Conservation (phyloP, 2,888 invertebrate genomes). For the Philereme vetulata region DNA sequence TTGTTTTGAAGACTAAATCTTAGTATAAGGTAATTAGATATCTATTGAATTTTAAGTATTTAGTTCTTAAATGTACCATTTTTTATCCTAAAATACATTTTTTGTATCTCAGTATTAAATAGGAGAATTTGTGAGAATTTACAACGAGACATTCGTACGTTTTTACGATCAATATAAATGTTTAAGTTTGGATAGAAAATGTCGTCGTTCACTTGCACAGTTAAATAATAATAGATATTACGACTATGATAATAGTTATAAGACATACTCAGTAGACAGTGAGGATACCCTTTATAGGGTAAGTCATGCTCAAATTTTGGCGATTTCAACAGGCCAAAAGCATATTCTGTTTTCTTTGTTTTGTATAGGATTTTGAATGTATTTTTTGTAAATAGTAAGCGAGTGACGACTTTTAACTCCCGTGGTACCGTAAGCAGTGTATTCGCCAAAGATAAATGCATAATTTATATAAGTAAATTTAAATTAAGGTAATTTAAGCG, state of each 20-base stretch:
- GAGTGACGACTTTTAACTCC: conserved; percentile 51
- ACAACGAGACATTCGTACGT: conserved; percentile 75
- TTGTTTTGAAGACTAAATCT: conserved; percentile 48
- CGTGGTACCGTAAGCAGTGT: conserved; percentile 77
- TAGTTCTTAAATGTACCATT: conserved; percentile 69
- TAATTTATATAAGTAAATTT: conserved; percentile 71
- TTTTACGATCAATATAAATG: conserved; percentile 46
- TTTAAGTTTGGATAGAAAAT: conserved; percentile 47
- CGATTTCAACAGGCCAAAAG: no score
- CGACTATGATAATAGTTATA: no score
- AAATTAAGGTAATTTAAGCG: conserved; percentile 51
- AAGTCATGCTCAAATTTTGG: no score
- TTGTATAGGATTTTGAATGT: no score
- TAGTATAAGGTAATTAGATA: conserved; percentile 52
- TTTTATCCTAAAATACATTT: conserved; percentile 53
- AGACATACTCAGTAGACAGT: no score
- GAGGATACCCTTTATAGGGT: no score
- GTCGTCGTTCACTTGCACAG: conserved; percentile 18
- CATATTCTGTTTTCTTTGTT: no score
- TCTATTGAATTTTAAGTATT: conserved; percentile 52
- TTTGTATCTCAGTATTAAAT: conserved; percentile 74
- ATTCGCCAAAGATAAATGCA: conserved; percentile 82
- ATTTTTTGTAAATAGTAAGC: conserved; percentile 26
- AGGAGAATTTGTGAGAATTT: conserved; percentile 76
- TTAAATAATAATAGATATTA: background rate